A percentile compares a stretch with the other conserved stretches of the same genome.
Conservation (phyloP, 2,113 vertebrate species). For the Hylia prasina region DNA sequence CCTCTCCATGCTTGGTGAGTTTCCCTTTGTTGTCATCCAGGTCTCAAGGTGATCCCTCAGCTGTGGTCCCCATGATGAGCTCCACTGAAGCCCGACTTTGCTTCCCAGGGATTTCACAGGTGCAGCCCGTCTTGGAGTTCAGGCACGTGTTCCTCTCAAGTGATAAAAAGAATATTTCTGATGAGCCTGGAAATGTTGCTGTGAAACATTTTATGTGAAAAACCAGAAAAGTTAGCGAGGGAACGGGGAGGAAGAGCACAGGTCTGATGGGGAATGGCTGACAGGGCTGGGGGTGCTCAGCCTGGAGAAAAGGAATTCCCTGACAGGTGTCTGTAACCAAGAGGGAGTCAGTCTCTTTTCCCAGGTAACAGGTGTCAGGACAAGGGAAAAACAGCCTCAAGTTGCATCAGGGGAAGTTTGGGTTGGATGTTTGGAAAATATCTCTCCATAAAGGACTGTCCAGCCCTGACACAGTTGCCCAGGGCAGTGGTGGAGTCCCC, state of each 20-base stretch:
- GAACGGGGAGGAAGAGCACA: neutral
- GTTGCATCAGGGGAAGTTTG: neutral
- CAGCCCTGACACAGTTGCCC: neutral
- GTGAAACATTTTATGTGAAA: neutral
- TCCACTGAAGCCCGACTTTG: neutral
- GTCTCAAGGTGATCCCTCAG: neutral
- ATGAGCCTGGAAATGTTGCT: neutral
- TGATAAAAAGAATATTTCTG: neutral
- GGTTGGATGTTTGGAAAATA: neutral
- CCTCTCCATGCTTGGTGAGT: neutral
- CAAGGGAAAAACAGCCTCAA: neutral
- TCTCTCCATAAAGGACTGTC: neutral
- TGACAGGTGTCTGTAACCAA: neutral
- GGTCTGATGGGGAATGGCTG: neutral
- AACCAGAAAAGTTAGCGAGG: neutral
- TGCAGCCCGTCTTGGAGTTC: neutral
- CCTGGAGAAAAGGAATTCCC: neutral
- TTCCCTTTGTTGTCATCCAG: neutral
- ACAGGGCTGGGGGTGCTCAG: neutral
- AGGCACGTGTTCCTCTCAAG: neutral
- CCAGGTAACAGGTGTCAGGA: neutral
- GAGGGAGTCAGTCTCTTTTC: neutral
- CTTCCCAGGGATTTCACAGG: neutral
- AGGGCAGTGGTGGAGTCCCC: neutral
- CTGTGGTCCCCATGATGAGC: neutral